Evolutionary conservation across 92 coral and sea anemone genomes (phyloP).

Genomic region (Chrysogorgia sp.): DNA sequence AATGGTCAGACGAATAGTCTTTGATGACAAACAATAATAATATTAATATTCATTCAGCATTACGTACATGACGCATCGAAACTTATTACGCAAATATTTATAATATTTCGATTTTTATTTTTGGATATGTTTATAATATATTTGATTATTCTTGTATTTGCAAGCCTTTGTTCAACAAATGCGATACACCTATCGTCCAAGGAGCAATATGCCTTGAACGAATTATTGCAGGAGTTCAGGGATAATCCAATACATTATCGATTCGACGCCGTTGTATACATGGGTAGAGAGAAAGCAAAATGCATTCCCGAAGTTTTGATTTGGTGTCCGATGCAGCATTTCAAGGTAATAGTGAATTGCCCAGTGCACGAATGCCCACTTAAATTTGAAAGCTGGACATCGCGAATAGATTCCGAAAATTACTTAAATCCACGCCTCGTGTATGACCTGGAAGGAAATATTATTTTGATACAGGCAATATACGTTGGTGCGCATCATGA

Average conservation of each 20-base stretch:
- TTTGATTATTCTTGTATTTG: too few relatives aligned
- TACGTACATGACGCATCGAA: too few relatives aligned
- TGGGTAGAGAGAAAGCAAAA: neutral
- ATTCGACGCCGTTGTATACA: constrained; percentile 25
- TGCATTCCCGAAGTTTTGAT: constrained; percentile 21
- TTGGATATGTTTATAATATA: too few relatives aligned
- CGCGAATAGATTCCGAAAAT: neutral
- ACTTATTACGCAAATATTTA: too few relatives aligned
- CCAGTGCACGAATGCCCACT: constrained; percentile 13
- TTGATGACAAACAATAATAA: too few relatives aligned
- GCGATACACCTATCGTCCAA: neutral
- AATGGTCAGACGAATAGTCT: too few relatives aligned
- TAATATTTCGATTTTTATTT: too few relatives aligned
- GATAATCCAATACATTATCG: constrained; percentile 39
- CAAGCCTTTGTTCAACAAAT: too few relatives aligned
- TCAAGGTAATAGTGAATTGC: neutral
- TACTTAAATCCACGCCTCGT: constrained; percentile 42
- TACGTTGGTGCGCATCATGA: constrained; percentile 18
- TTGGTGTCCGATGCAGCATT: constrained; percentile 39
- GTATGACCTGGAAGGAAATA: constrained; percentile 42
- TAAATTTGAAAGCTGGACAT: constrained; percentile 44
- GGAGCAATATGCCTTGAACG: neutral
- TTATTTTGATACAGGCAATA: constrained; percentile 33
- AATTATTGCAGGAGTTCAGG: constrained; percentile 32
- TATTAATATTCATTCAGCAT: too few relatives aligned